A percentile compares a stretch with the other conserved stretches of the same genome.
Evolutionary conservation across 2,113 vertebrate genomes (phyloP).

Genomic region (Quiscalus mexicanus): DNA sequence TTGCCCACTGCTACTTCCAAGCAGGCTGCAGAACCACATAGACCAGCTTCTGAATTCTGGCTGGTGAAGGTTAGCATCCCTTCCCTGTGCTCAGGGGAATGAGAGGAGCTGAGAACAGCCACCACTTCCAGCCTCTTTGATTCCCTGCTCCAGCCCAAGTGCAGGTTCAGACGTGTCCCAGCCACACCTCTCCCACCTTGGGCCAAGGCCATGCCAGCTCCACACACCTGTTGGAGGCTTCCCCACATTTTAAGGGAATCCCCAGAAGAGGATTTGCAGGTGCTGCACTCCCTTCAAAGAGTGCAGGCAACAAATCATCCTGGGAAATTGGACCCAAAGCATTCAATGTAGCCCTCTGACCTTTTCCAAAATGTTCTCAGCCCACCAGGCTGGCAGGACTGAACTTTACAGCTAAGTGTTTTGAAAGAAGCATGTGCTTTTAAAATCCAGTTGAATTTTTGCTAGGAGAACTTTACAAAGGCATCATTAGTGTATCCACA

Average conservation of each 20-base stretch:
- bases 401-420: not conserved
- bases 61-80: not conserved
- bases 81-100: not conserved
- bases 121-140: not conserved
- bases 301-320: slow-evolving; percentile 3
- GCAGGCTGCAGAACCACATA: not conserved
- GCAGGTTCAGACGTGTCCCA: not conserved
- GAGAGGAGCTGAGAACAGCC: not conserved
- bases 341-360: not conserved
- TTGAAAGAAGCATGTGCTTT: not conserved
- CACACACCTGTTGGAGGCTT: slow-evolving; percentile 57
- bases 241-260: slow-evolving; percentile 57
- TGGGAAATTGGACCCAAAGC: not conserved
- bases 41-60: not conserved
- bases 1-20: not conserved
- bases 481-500: not conserved
- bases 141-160: not conserved
- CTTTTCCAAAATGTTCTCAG: not conserved
- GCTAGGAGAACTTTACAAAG: not conserved
- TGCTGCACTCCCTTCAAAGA: slow-evolving; percentile 26
- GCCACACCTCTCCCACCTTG: not conserved
- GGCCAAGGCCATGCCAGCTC: slow-evolving; percentile 18
- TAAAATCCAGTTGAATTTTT: slow-evolving; percentile 24
- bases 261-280: slow-evolving; percentile 54
- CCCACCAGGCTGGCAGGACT: not conserved